A percentile compares a stretch with the other conserved stretches of the same genome.
phyloP scores from a whole-genome alignment of 2,113 vertebrate species.

The Labeo rohita region DNA sequence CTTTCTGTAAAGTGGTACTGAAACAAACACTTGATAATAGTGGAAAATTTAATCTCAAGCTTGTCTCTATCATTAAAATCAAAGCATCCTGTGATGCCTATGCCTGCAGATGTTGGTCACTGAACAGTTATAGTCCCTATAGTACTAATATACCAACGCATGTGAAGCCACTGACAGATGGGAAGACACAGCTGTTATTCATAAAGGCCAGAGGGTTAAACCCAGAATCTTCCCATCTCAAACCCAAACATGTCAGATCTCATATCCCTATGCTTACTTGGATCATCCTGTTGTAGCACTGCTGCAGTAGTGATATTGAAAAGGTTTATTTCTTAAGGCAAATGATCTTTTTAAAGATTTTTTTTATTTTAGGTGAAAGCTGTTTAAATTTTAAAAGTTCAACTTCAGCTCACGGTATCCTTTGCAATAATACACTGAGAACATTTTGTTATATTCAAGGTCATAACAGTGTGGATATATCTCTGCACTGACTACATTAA shows the following conservation, averaged over 20 bases:
- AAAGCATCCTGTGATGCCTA: neutral
- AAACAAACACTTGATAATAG: neutral
- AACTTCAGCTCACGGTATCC: neutral
- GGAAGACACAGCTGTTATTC: constrained; percentile 53
- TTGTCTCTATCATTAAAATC: neutral
- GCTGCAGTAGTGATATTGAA: neutral
- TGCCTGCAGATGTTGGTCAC: constrained; percentile 21
- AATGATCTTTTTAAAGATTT: neutral
- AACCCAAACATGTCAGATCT: constrained; percentile 40
- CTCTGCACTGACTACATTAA: constrained; percentile 1
- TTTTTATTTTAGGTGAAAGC: neutral
- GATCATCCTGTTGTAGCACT: neutral
- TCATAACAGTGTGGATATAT: neutral
- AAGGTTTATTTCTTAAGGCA: neutral
- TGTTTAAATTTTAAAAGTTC: neutral
- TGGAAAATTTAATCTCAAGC: neutral
- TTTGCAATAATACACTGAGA: neutral
- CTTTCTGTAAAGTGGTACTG: neutral
- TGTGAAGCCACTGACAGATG: constrained; percentile 49
- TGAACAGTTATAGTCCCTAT: constrained; percentile 1
- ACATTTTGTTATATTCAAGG: neutral
- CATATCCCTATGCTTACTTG: constrained; percentile 30
- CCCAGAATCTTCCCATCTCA: constrained; percentile 2
- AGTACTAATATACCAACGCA: neutral
- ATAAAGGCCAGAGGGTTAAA: constrained; percentile 42